These are phyloP conservation scores for Chaunax sp. DNA, from an alignment of 2,797 vertebrate species.

Conservation along the genomic window DNA sequence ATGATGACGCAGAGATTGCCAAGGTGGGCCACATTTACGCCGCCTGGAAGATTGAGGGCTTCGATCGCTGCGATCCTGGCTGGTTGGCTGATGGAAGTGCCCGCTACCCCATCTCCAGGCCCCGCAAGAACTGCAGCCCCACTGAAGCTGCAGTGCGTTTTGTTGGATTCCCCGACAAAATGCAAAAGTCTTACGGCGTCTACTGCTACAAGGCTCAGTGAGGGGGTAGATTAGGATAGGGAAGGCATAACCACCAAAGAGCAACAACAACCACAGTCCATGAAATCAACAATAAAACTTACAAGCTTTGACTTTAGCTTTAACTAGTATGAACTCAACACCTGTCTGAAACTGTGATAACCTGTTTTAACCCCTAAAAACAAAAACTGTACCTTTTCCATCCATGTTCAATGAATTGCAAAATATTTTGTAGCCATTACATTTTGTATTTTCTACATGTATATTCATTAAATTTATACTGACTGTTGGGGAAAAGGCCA, in stretches of 20 bases:
- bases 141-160: slow-evolving; percentile 92
- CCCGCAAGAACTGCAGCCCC: slow-evolving; percentile 95
- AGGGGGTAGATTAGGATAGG: slow-evolving; percentile 56
- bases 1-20: slow-evolving; percentile 90
- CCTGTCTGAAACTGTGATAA: slow-evolving; percentile 92
- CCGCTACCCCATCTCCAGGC: slow-evolving; percentile 94
- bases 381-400: slow-evolving; percentile 74
- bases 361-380: slow-evolving; percentile 79
- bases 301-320: slow-evolving; percentile 61
- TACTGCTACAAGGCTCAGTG: slow-evolving; percentile 91
- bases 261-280: slow-evolving; percentile 65
- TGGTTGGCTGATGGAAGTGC: slow-evolving; percentile 97
- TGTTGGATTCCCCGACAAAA: slow-evolving; percentile 92
- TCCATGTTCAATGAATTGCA: slow-evolving; percentile 76
- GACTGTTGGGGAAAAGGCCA: slow-evolving; percentile 58
- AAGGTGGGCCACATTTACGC: slow-evolving; percentile 94
- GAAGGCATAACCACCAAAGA: slow-evolving; percentile 77
- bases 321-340: slow-evolving; percentile 85
- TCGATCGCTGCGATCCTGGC: slow-evolving; percentile 94
- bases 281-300: slow-evolving; percentile 56
- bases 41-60: slow-evolving; percentile 93
- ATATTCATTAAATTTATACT: slow-evolving; percentile 82
- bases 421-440: slow-evolving; percentile 49
- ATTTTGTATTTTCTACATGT: slow-evolving; percentile 74
- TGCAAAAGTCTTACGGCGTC: slow-evolving; percentile 92